phyloP scores from a whole-genome alignment of 2,797 vertebrate species.

The Antrozous pallidus region DNA sequence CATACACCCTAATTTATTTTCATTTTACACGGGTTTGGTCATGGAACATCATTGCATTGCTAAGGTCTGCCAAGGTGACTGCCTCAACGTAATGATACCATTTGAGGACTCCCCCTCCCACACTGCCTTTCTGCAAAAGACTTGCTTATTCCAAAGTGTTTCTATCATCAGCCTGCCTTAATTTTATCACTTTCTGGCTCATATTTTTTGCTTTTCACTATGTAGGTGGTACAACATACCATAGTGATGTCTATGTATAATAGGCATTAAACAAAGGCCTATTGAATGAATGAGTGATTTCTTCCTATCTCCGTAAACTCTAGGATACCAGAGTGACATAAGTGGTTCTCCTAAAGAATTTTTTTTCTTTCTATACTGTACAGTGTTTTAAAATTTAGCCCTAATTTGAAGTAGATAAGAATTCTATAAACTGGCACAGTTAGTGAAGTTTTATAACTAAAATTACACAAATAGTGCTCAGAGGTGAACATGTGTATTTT shows the following conservation, averaged over 20 bases:
- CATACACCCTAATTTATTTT: neutral
- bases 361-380: neutral
- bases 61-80: neutral
- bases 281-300: neutral
- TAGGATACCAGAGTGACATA: neutral
- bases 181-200: neutral
- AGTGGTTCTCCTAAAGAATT: neutral
- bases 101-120: neutral
- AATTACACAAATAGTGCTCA: neutral
- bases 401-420: neutral
- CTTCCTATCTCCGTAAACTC: neutral
- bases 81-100: neutral
- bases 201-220: neutral
- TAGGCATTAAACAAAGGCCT: neutral
- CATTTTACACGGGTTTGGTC: neutral
- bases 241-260: neutral
- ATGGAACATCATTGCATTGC: neutral
- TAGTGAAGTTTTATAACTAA: constrained; percentile 17
- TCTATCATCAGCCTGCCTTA: neutral
- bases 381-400: neutral
- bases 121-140: neutral
- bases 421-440: neutral
- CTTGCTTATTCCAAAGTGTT: neutral
- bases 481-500: constrained; percentile 39
- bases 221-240: neutral